A percentile compares a stretch with the other conserved stretches of the same genome.
Evolutionary conservation across 2,888 invertebrate genomes (phyloP).

Genomic region (Eupithecia inturbata): DNA sequence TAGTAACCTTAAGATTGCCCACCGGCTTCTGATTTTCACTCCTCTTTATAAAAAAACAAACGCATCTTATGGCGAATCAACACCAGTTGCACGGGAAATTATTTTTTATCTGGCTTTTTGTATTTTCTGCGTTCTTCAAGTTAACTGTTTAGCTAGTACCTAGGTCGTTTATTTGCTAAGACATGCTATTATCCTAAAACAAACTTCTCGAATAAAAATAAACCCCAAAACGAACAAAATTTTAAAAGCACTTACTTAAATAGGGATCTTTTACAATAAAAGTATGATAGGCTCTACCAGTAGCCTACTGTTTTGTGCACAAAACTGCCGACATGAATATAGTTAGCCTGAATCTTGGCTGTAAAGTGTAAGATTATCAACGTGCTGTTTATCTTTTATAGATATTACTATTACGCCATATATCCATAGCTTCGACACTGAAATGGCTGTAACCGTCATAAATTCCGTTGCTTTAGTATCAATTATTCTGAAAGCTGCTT

Average conservation of each 20-base stretch:
- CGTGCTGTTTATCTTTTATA: constrained; percentile 21
- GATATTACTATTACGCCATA: constrained; percentile 20
- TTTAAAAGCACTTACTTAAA: neutral
- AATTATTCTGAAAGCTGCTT: neutral
- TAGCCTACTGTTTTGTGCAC: constrained; percentile 43
- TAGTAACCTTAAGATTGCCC: neutral
- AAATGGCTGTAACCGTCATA: constrained; percentile 16
- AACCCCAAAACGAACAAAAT: too few relatives aligned
- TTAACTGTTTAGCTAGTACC: too few relatives aligned
- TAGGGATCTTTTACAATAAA: neutral
- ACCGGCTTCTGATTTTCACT: neutral
- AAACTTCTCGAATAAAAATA: too few relatives aligned
- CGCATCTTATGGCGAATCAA: too few relatives aligned
- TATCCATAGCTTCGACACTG: constrained; percentile 14
- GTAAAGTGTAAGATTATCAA: constrained; percentile 31
- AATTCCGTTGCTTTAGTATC: constrained; percentile 7
- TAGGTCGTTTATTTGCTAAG: too few relatives aligned
- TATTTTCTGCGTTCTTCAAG: too few relatives aligned
- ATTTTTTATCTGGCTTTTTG: too few relatives aligned
- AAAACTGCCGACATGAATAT: constrained; percentile 58
- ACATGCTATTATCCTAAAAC: too few relatives aligned
- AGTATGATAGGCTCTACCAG: neutral
- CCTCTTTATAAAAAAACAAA: too few relatives aligned
- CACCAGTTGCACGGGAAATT: too few relatives aligned
- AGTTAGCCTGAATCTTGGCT: constrained; percentile 59